phyloP scores from a whole-genome alignment of 2,797 vertebrate species.

The Danio aesculapii region DNA sequence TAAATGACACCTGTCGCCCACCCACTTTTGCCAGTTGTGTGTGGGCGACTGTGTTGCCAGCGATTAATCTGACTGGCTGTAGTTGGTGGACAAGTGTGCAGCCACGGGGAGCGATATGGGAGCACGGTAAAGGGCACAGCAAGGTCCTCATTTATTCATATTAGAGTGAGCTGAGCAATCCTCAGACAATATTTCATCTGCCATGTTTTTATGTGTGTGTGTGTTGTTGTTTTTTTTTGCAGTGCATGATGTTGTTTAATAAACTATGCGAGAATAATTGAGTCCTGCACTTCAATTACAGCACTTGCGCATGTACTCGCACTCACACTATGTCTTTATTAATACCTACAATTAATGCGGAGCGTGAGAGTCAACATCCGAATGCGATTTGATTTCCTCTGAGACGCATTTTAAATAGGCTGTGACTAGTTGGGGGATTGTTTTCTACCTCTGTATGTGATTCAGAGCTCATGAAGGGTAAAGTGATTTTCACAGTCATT shows the following conservation, averaged over 20 bases:
- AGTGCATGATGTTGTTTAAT: constrained; percentile 9
- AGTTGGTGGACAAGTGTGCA: constrained; percentile 22
- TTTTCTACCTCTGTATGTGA: constrained; percentile 8
- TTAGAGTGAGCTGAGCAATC: constrained; percentile 22
- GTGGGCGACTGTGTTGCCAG: constrained; percentile 48
- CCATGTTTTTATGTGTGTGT: constrained; percentile 28
- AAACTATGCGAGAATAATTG: constrained; percentile 6
- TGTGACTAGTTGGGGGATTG: constrained; percentile 27
- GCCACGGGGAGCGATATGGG: constrained; percentile 16
- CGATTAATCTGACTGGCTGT: constrained; percentile 51
- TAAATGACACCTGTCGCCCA: constrained; percentile 60
- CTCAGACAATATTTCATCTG: constrained; percentile 25
- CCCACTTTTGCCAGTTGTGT: constrained; percentile 31
- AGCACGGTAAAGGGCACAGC: constrained; percentile 3
- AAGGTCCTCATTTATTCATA: constrained; percentile 48
- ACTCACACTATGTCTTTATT: constrained; percentile 25
- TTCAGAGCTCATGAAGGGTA: constrained; percentile 8
- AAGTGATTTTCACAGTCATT: constrained; percentile 45
- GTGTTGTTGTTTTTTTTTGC: no score
- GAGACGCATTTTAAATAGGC: constrained; percentile 41
- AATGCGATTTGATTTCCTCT: constrained; percentile 59
- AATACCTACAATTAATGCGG: constrained; percentile 43
- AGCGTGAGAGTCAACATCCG: constrained; percentile 34
- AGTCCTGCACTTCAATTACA: constrained; percentile 36
- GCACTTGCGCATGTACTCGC: neutral